Base-by-base conservation (phyloP, 1,140 invertebrate species). In the Leptinotarsa undecemlineata region DNA sequence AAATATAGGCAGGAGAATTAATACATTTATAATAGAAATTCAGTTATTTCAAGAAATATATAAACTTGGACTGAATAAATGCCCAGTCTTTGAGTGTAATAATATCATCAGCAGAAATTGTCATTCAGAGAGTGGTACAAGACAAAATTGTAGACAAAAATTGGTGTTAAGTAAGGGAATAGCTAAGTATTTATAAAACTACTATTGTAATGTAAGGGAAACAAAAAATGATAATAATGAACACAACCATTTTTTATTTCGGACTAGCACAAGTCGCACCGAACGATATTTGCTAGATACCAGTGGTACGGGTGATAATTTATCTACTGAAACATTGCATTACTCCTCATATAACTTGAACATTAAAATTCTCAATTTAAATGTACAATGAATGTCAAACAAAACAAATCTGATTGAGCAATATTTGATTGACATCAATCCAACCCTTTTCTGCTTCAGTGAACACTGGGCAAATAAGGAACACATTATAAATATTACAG, bases 341-440 rank as follows among this genome's bases (percentile, higher is more conserved):
- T 0, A 63, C 62, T 63, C 62, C 19, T 63, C 15, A 63, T 23
- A 63, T 63, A 26, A 19, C 17, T 63, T 1, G 20, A 63, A 15
- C 13, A 63, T 63, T 19, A 19, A 63, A 21, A 63, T 63, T 63
- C 17, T 63, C 62, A 63, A 63, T 63, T 19, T 63, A 2, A 63
- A 63, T 63, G 62, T 63, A 63, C 62, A 63, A 63, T 63, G 19
- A 23, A 20, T 63, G 62, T 63, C 19, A 26, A 23, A 63, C 23
- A 26, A 63, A 63, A 63, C 62, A 63, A 63, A 63, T 20, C 19
- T 63, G 20, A 63, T 63, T 63, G 19, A 63, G 19, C 62, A 63
- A 63, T 26, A 63, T 63, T 63, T 63, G 62, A 63, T 63, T 63
- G 62, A 63, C 62, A 63, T 63, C 19, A 63, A 63, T n/a, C 62